Evolutionary conservation across 2,797 vertebrate species (phyloP).

Genomic region (Diplodus sargus): DNA sequence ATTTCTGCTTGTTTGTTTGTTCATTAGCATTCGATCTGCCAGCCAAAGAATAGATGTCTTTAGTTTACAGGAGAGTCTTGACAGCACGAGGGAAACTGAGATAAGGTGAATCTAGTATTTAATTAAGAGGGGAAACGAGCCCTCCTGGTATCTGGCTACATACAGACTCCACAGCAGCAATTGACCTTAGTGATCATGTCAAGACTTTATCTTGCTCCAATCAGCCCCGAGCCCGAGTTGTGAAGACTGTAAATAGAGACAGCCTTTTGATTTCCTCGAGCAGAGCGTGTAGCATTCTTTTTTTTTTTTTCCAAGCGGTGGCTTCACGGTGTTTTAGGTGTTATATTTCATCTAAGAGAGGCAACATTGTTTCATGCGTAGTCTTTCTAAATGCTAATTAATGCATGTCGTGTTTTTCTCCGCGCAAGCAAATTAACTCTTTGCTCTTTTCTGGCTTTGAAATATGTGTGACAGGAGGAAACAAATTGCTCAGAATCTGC

Average conservation of each 20-base stretch:
- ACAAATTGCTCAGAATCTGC: conserved; percentile 31
- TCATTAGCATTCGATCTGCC: conserved; percentile 73
- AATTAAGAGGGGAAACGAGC: conserved; percentile 76
- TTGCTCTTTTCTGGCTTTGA: conserved; percentile 25
- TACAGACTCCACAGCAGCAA: conserved; percentile 75
- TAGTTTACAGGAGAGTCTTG: conserved; percentile 68
- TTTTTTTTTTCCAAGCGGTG: conserved; percentile 46
- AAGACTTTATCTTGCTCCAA: conserved; percentile 78
- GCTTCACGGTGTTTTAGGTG: conserved; percentile 23
- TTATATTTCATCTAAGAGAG: conserved; percentile 34
- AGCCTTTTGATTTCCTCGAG: conserved; percentile 63
- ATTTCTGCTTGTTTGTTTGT: conserved; percentile 73
- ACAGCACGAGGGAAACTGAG: conserved; percentile 65
- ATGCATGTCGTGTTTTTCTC: conserved; percentile 15
- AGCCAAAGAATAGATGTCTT: conserved; percentile 65
- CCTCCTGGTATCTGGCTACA: conserved; percentile 72
- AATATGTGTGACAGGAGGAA: conserved; percentile 36
- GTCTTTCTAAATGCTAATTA: conserved; percentile 52
- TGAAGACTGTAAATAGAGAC: conserved; percentile 71
- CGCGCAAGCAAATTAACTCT: conserved; percentile 32
- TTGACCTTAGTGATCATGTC: conserved; percentile 82
- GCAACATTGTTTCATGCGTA: conserved; percentile 33
- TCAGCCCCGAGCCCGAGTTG: conserved; percentile 70
- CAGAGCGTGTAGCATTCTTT: conserved; percentile 9
- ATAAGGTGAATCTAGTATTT: conserved; percentile 78